These are phyloP conservation scores for Phalangium opilio DNA, from an alignment of 2,888 invertebrate genomes.

Conservation along the genomic window DNA sequence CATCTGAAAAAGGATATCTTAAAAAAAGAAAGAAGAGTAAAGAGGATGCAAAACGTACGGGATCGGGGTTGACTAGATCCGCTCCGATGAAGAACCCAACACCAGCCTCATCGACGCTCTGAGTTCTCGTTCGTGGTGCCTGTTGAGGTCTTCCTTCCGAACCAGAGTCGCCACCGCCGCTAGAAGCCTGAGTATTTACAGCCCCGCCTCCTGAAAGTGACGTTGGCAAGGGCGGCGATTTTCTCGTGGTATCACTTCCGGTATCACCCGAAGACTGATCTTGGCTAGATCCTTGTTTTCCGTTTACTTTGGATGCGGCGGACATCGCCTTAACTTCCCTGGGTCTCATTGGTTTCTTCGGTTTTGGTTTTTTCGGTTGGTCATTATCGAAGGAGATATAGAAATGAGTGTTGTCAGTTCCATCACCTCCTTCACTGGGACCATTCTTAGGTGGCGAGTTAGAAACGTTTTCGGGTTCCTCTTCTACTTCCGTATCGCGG, in stretches of 20 bases:
- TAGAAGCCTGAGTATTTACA: too few relatives aligned
- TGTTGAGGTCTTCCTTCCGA: neutral
- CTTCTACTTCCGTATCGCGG: neutral
- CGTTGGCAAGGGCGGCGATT: neutral
- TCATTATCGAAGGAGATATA: constrained; percentile 15
- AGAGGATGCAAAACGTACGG: constrained; percentile 33
- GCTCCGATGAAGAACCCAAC: constrained; percentile 45
- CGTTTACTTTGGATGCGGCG: neutral
- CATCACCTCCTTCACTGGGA: neutral
- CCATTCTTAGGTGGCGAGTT: neutral
- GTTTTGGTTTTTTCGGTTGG: constrained; percentile 9
- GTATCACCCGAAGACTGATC: neutral
- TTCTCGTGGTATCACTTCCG: neutral
- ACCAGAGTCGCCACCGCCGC: too few relatives aligned
- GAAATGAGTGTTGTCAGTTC: constrained; percentile 7
- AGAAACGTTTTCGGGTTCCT: neutral
- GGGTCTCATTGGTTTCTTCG: constrained; percentile 1
- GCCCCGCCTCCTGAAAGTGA: neutral
- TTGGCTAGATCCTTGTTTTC: neutral
- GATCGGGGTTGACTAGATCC: constrained; percentile 48
- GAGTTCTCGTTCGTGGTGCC: neutral
- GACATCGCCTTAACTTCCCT: constrained; percentile 1
- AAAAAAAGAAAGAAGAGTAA: neutral
- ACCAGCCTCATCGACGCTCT: constrained; percentile 20
- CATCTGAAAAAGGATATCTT: too few relatives aligned